These are phyloP conservation scores for Scyliorhinus canicula DNA, from an alignment of 2,797 vertebrate genomes.

Conservation along the genomic window DNA sequence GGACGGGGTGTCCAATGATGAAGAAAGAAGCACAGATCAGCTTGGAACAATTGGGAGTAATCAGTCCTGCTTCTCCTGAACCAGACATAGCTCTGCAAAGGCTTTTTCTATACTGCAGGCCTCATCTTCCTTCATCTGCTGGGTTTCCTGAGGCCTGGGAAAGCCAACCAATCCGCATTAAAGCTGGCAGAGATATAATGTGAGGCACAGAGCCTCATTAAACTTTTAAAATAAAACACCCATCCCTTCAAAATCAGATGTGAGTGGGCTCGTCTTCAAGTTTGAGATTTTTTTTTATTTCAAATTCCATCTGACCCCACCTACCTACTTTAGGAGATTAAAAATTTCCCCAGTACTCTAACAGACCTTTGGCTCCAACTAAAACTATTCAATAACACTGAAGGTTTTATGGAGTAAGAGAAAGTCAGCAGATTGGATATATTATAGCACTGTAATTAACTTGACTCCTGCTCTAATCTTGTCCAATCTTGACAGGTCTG, in stretches of 20 bases:
- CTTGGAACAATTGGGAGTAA: neutral
- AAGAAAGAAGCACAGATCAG: too few species aligned
- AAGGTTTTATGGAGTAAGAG: neutral
- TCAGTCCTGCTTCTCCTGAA: neutral
- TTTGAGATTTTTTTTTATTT: neutral
- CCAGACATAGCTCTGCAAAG: neutral
- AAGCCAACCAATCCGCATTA: neutral
- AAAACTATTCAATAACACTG: neutral
- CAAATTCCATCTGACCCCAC: neutral
- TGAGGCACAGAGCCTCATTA: too few species aligned
- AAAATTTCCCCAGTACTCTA: neutral
- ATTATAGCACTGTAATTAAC: neutral
- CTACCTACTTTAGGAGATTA: neutral
- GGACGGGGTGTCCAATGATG: too few species aligned
- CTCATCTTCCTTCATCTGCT: neutral
- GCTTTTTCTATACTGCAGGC: neutral
- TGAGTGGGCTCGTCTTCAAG: too few species aligned
- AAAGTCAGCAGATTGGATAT: neutral
- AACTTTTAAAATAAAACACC: too few species aligned
- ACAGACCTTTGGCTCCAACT: neutral
- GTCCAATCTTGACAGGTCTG: neutral
- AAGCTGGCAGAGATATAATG: too few species aligned
- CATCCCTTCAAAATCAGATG: neutral
- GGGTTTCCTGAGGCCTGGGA: neutral
- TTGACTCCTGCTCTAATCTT: neutral